Evolutionary conservation across 2,797 vertebrate species (phyloP), one percentile per base, ranked within the genome.

Genomic region (Sebastiscus albofasciatus): DNA sequence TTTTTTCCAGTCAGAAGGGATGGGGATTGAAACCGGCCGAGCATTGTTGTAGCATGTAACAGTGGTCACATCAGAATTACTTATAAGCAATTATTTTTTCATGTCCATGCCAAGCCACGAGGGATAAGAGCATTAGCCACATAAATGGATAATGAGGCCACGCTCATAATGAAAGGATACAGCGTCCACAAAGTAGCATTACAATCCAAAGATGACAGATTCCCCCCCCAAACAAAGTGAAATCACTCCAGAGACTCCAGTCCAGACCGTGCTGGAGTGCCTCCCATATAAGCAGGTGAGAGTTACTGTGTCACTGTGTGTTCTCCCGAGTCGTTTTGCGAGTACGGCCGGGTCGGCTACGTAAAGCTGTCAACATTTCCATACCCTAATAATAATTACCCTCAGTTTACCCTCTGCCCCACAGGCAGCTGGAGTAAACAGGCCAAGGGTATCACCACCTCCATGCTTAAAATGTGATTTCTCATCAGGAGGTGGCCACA

Each of bases 321-420:
- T 59, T 72, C 66, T 42, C 34, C 13, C 61, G 77, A 77, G 67
- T 66, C 55, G 31, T 36, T 86, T 64, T 16, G 70, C 2, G 7
- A 78, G 82, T 42, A 56, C 70, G 73, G 31, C 74, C 59, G 56
- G 22, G 77, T 65, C 11, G 56, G 87, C 86, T 64, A 89, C 81
- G 82, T 93, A 85, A 87, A 90, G 79, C 85, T 78, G 84, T 91
- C 82, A 82, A 87, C 87, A 89, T 92, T 90, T 88, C 86, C 82
- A 82, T 87, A 91, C 70, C 87, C 86, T 92, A 90, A 94, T 93
- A 94, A 93, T 91, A 89, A 93, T 95, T 93, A 93, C 85, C 93
- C 90, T 92, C 81, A 67, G 70, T 86, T 90, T 92, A 89, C 85
- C 93, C 92, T 92, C 83, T 84, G 85, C 84, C 88, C 91, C 77